phyloP scores from a whole-genome alignment of 2,888 invertebrate species.

The Pocota personata region DNA sequence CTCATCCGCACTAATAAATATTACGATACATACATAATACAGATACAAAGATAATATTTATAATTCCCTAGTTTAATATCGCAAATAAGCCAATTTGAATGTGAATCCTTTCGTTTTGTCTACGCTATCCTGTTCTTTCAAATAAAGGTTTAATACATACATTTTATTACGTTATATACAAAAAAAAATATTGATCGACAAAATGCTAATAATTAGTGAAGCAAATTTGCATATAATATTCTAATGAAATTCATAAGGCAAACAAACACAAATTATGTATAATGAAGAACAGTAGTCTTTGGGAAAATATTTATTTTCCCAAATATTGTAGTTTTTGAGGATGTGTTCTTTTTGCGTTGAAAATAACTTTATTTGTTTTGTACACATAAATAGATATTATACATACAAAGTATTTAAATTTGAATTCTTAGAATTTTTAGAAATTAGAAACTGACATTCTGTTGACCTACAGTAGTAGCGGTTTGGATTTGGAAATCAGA shows the following conservation, averaged over 20 bases:
- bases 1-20: slow-evolving; percentile 96
- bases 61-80: slow-evolving; percentile 50
- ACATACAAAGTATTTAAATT: neutral
- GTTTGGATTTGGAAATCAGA: too few species aligned
- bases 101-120: slow-evolving; percentile 10
- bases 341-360: neutral
- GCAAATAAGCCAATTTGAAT: slow-evolving; percentile 62
- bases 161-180: neutral
- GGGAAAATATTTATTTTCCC: neutral
- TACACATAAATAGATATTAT: too few species aligned
- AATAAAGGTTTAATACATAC: neutral
- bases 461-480: too few species aligned
- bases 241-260: neutral
- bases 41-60: slow-evolving; percentile 37
- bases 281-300: neutral
- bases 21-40: slow-evolving; percentile 76
- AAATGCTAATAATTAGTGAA: slow-evolving; percentile 53
- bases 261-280: neutral
- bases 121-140: neutral
- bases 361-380: too few species aligned
- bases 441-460: too few species aligned
- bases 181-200: slow-evolving; percentile 6
- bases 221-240: slow-evolving; percentile 54
- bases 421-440: neutral
- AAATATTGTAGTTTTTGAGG: neutral